These are phyloP conservation scores for Belgica antarctica DNA, from an alignment of 2,888 invertebrate species.

Conservation along the genomic window DNA sequence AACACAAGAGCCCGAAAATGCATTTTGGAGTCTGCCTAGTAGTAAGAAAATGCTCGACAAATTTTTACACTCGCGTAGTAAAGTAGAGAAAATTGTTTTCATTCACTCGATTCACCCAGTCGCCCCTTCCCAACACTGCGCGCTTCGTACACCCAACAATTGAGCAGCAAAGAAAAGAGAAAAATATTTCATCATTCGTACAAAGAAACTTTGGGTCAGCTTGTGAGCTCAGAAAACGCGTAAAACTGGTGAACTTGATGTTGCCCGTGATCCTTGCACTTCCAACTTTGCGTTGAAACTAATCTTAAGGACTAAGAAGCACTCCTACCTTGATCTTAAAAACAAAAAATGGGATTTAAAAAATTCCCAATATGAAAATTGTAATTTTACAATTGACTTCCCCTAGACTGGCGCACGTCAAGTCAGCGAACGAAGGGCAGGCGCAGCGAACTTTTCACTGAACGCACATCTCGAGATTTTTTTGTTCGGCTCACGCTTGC, in stretches of 20 bases:
- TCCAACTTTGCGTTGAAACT: conserved; percentile 6
- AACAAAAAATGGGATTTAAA: conserved; percentile 19
- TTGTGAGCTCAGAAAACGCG: background rate
- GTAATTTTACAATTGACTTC: too few relatives aligned
- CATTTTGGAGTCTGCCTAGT: conserved; percentile 9
- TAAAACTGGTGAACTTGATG: conserved; percentile 3
- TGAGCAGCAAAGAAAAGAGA: conserved; percentile 15
- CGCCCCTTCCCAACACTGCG: conserved; percentile 6
- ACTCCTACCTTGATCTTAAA: conserved; percentile 32
- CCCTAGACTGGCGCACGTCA: too few relatives aligned
- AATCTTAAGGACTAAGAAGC: conserved; percentile 5
- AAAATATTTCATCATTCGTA: conserved; percentile 44
- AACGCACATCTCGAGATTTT: too few relatives aligned
- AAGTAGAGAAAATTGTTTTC: conserved; percentile 42
- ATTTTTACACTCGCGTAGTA: conserved; percentile 37
- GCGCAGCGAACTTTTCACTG: too few relatives aligned
- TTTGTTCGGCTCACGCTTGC: too few relatives aligned
- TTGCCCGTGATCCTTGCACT: conserved; percentile 23
- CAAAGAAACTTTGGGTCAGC: conserved; percentile 35
- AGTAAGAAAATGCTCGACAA: conserved; percentile 23
- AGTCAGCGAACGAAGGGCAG: too few relatives aligned
- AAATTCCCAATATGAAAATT: conserved; percentile 27
- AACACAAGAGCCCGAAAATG: background rate
- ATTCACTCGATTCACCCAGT: conserved; percentile 37
- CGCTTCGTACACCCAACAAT: conserved; percentile 19